A percentile compares a stretch with the other conserved stretches of the same genome.
phyloP scores from a whole-genome alignment of 1,140 invertebrate genomes.

The Penaeus indicus region DNA sequence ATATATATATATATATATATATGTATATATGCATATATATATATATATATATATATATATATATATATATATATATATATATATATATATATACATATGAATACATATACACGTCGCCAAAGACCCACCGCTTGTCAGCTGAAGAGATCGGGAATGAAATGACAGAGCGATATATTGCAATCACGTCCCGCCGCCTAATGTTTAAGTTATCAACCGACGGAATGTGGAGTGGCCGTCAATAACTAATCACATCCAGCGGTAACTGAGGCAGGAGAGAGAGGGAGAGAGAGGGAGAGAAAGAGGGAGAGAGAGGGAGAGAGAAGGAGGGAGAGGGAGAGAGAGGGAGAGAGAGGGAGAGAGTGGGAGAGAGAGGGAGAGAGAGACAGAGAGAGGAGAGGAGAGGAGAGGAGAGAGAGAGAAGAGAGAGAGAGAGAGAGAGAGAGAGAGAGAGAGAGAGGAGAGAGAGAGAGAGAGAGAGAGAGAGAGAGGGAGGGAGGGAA shows the following conservation, averaged over 20 bases:
- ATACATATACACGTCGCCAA: neutral
- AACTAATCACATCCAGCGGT: neutral
- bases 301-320: too few species aligned
- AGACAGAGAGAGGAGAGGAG: neutral
- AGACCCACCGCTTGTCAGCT: too few species aligned
- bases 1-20: neutral
- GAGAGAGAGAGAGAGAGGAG: slow-evolving; percentile 7
- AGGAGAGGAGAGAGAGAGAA: neutral
- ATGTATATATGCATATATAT: slow-evolving; percentile 1
- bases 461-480: neutral
- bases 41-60: slow-evolving; percentile 11
- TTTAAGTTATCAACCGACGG: too few species aligned
- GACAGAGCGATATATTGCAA: too few species aligned
- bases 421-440: neutral
- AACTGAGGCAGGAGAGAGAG: neutral
- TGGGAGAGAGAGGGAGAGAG: neutral
- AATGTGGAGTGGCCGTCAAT: too few species aligned
- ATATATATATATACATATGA: slow-evolving; percentile 9
- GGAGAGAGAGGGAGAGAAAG: neutral
- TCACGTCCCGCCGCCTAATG: too few species aligned
- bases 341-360: neutral
- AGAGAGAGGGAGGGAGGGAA: too few species aligned
- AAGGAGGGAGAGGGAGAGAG: too few species aligned
- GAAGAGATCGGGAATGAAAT: too few species aligned
- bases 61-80: slow-evolving; percentile 30